Base-by-base conservation (phyloP, 2,888 invertebrate genomes). In the Odontothrips loti region DNA sequence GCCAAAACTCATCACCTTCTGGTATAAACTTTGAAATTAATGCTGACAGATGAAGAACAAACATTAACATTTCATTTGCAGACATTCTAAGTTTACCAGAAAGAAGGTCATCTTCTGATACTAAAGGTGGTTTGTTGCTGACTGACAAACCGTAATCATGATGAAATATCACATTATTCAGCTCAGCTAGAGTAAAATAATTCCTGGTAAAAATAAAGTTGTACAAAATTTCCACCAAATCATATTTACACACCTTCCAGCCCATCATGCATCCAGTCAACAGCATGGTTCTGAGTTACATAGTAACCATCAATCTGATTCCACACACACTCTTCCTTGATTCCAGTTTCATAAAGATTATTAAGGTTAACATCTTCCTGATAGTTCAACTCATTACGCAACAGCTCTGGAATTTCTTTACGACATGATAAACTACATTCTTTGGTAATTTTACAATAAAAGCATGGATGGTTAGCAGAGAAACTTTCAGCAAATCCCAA, bases 401-500 rank as follows among this genome's bases (percentile, higher is more conserved):
- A 29, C 27, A 79, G 78, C 29, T 78, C 23, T 27, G 48, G 47
- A 51, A 58, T 47, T 68, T 82, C 82, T 23, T 75, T 47, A 80
- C 47, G 63, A n/a, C 11, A 20, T 3, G n/a, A 10, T 12, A 1
- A 10, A 12, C n/a, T n/a, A 63, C 82, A 80, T 15, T 9, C 17
- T 58, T 80, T 82, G 17, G 23, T 1, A 81, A 83, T 82, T 80
- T 79, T 80, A 79, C 84, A 84, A 80, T 83, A 82, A n/a, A 82
- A 79, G 47, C 83, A 84, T 15, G 82, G 80, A 75, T 68, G 83
- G 78, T 83, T 82, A 9, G 81, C 82, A 29, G 81, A 47, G 58
- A 84, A 84, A 80, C 78, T 82, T 82, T 83, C 83, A 4, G 82
- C 79, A 80, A 84, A 83, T 23, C 83, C 83, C 9, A 83, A 79